Evolutionary conservation across 23 tunicate species (phyloP).

Genomic region (Trididemnum clinides): DNA sequence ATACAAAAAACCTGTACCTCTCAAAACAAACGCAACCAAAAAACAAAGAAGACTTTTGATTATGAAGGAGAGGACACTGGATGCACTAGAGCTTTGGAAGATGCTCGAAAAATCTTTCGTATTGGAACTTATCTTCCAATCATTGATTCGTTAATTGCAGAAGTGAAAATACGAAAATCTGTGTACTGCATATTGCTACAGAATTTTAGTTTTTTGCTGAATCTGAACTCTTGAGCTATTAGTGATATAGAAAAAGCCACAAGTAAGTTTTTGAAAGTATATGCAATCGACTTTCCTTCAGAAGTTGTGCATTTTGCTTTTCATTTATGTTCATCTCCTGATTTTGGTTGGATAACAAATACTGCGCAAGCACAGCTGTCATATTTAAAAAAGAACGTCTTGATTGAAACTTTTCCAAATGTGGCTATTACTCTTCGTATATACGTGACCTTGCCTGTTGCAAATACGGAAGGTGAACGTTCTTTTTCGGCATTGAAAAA

Average conservation of each 20-base stretch:
- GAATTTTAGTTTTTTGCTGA: slow-evolving; percentile 4
- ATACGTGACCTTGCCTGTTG: slow-evolving; percentile 10
- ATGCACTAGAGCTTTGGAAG: slow-evolving; percentile 1
- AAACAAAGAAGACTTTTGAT: slow-evolving; percentile 20
- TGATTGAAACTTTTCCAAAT: slow-evolving; percentile 13
- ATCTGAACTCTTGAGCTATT: neutral
- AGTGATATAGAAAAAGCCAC: neutral
- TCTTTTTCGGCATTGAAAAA: neutral
- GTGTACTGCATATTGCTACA: slow-evolving; percentile 12
- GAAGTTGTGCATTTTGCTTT: slow-evolving; percentile 13
- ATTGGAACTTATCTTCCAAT: slow-evolving; percentile 25
- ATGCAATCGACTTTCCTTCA: slow-evolving; percentile 8
- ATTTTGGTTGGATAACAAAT: neutral
- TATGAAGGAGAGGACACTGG: slow-evolving; percentile 12
- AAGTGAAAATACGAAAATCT: neutral
- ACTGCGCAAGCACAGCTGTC: slow-evolving; percentile 20
- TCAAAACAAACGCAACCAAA: slow-evolving; percentile 25
- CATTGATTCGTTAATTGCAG: slow-evolving; percentile 19
- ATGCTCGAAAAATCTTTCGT: slow-evolving; percentile 16
- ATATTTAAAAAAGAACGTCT: neutral
- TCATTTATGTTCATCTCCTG: neutral
- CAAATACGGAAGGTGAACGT: slow-evolving; percentile 17
- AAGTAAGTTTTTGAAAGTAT: neutral
- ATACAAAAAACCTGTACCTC: slow-evolving; percentile 6
- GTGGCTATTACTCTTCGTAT: slow-evolving; percentile 10